phyloP scores from a whole-genome alignment of 2,113 vertebrate genomes.

The Ctenomys sociabilis region DNA sequence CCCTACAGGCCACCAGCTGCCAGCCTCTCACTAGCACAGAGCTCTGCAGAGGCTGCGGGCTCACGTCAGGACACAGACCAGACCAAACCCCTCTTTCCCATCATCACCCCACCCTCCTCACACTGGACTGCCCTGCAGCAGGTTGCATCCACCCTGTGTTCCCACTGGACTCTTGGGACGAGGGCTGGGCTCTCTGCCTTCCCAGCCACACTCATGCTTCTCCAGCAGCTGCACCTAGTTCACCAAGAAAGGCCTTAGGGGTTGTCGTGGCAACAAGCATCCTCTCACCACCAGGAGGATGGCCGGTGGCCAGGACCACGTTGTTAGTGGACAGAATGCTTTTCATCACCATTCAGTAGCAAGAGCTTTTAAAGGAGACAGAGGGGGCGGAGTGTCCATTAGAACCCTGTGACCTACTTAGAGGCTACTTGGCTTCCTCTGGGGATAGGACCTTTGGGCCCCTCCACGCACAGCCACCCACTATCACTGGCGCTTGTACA shows the following conservation, averaged over 20 bases:
- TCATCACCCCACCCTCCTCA: background rate
- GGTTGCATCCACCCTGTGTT: background rate
- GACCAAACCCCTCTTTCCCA: background rate
- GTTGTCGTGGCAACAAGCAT: background rate
- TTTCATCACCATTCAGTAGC: slow-evolving; percentile 51
- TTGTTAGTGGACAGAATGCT: slow-evolving; percentile 66
- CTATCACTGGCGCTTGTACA: background rate
- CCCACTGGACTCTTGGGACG: background rate
- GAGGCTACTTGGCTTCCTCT: background rate
- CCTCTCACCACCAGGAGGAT: slow-evolving; percentile 9
- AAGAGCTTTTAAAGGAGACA: slow-evolving; percentile 37
- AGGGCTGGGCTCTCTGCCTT: background rate
- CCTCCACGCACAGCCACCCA: background rate
- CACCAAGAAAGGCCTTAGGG: background rate
- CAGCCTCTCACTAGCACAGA: background rate
- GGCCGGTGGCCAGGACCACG: slow-evolving; percentile 27
- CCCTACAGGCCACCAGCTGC: background rate
- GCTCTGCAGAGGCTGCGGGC: background rate
- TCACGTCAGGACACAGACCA: background rate
- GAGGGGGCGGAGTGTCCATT: background rate
- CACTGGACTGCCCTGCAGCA: background rate
- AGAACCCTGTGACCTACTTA: slow-evolving; percentile 47
- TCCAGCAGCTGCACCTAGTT: background rate
- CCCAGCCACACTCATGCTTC: background rate
- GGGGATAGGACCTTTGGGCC: background rate